phyloP scores from a whole-genome alignment of 2,888 invertebrate species.

The Drosophila acutilabella region DNA sequence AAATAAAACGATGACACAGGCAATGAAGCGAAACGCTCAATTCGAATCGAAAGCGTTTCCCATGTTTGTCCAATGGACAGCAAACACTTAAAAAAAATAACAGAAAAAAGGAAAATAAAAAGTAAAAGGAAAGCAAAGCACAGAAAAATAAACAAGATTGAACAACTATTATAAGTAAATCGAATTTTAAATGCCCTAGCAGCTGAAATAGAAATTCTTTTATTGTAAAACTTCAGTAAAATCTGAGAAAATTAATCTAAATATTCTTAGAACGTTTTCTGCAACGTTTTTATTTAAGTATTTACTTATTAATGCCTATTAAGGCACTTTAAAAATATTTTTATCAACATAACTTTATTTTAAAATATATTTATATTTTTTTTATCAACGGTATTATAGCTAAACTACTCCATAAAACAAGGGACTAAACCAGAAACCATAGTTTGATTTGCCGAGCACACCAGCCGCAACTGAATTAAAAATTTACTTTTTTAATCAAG shows the following conservation, averaged over 20 bases:
- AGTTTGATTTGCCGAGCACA: neutral
- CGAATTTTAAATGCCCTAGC: slow-evolving; percentile 3
- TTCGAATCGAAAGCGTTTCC: slow-evolving; percentile 41
- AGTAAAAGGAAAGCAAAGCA: neutral
- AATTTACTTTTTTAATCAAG: slow-evolving; percentile 76
- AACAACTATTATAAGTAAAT: neutral
- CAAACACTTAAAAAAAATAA: slow-evolving; percentile 3
- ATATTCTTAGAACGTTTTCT: no score
- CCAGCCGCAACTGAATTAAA: slow-evolving; percentile 66
- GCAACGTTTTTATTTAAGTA: no score
- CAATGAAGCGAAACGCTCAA: slow-evolving; percentile 32
- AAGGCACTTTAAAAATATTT: no score
- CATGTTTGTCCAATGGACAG: slow-evolving; percentile 57
- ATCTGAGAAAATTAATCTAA: no score
- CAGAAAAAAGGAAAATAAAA: slow-evolving; percentile 1
- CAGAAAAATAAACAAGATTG: no score
- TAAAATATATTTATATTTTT: no score
- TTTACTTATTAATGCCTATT: no score
- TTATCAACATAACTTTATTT: no score
- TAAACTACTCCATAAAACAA: neutral
- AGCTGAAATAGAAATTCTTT: neutral
- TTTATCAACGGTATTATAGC: neutral
- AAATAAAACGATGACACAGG: slow-evolving; percentile 57
- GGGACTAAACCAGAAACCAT: neutral
- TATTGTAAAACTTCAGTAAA: no score